Conservation (phyloP, 1,140 invertebrate genomes). For the Papilio dardanus region DNA sequence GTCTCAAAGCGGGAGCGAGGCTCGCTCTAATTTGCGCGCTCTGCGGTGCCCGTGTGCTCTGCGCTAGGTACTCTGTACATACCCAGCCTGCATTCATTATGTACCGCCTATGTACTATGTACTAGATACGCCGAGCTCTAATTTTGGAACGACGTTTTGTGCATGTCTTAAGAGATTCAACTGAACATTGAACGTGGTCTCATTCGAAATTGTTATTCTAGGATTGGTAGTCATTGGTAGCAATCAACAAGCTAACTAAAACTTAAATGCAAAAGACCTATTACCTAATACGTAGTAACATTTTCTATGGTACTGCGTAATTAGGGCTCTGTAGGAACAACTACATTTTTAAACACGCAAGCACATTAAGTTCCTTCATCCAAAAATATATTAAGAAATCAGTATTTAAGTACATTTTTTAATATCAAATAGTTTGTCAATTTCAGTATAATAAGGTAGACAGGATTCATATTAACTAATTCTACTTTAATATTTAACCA, state of each 20-base stretch:
- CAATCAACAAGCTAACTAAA: background rate
- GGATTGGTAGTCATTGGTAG: background rate
- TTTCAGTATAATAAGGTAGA: no score
- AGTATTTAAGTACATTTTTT: no score
- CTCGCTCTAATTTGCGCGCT: conserved; percentile 68
- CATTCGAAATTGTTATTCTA: background rate
- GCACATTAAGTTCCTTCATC: no score
- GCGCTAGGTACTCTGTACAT: conserved; percentile 43
- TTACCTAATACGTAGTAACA: no score
- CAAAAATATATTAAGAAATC: no score
- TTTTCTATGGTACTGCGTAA: no score
- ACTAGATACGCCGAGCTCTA: conserved; percentile 25
- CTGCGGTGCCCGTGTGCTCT: conserved; percentile 54
- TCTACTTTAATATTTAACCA: background rate
- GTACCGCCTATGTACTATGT: conserved; percentile 34
- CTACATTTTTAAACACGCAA: background rate
- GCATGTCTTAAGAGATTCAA: conserved; percentile 31
- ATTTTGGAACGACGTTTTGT: conserved; percentile 36
- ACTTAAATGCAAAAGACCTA: background rate
- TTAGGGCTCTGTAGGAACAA: background rate
- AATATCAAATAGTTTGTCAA: no score
- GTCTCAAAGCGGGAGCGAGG: conserved; percentile 72
- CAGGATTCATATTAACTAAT: no score
- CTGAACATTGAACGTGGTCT: background rate
- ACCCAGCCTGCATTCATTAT: conserved; percentile 33